A percentile compares a stretch with the other conserved stretches of the same genome.
These are phyloP conservation scores for Cephus pygmeus DNA, from an alignment of 2,888 invertebrate genomes.

Conservation along the genomic window DNA sequence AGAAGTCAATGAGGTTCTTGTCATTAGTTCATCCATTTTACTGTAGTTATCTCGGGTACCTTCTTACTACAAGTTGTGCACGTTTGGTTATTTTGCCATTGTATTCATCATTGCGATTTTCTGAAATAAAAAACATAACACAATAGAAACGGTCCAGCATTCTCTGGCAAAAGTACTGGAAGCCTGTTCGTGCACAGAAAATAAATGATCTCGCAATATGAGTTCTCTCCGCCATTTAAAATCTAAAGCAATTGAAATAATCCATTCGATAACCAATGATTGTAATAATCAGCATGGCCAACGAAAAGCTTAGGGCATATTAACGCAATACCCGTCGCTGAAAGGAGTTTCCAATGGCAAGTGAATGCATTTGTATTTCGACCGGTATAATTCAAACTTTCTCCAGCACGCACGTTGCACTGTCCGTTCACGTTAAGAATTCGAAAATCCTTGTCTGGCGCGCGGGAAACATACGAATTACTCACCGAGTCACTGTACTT, in stretches of 20 bases:
- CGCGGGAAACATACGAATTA: not conserved
- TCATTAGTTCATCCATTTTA: constrained; percentile 59
- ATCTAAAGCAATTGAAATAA: not conserved
- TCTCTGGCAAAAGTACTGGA: not conserved
- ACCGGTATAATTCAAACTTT: not conserved
- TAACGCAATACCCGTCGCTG: not conserved
- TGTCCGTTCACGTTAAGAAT: not conserved
- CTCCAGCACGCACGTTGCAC: constrained; percentile 1
- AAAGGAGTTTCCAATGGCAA: not conserved
- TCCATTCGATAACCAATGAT: not conserved
- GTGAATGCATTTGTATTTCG: constrained; percentile 3
- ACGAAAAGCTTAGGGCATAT: not conserved
- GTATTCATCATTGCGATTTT: not conserved
- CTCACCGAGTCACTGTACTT: not conserved
- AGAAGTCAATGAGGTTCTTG: constrained; percentile 69
- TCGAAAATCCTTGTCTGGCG: not conserved
- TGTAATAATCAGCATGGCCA: not conserved
- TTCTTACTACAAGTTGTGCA: not conserved
- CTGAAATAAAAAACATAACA: not conserved
- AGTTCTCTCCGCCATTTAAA: not conserved
- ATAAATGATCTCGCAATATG: not conserved
- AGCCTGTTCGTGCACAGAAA: not conserved
- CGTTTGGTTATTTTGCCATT: not conserved
- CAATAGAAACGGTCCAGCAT: not conserved
- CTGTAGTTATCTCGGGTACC: not conserved